Conservation (phyloP, 2,797 vertebrate species). For the Typhlichthys subterraneus region DNA sequence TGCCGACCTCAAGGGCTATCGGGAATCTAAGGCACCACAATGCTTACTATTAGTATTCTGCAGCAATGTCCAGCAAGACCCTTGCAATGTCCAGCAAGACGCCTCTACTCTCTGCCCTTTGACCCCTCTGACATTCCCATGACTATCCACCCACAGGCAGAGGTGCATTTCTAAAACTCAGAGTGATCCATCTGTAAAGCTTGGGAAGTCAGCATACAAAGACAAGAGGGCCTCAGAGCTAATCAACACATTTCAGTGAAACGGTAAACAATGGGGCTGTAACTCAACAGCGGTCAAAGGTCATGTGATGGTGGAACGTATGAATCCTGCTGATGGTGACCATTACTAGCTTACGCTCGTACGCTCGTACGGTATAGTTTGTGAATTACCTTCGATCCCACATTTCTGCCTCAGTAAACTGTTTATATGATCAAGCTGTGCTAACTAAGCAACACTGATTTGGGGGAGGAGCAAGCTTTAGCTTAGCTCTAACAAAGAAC, state of each 20-base stretch:
- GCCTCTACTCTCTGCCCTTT: conserved; percentile 50
- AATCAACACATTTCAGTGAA: not conserved
- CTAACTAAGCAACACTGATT: no score
- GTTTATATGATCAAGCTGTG: no score
- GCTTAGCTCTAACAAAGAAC: no score
- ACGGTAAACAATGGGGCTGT: conserved; percentile 29
- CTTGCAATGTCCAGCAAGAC: conserved; percentile 6
- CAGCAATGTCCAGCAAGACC: conserved; percentile 39
- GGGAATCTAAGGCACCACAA: conserved; percentile 55
- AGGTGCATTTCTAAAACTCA: conserved; percentile 32
- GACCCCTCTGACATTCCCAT: conserved; percentile 40
- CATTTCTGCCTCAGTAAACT: no score
- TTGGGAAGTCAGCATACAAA: conserved; percentile 14
- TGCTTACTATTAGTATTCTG: conserved; percentile 48
- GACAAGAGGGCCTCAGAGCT: not conserved
- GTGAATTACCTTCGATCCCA: no score
- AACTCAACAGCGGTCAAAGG: conserved; percentile 22
- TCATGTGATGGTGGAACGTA: conserved; percentile 46
- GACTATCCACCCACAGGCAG: conserved; percentile 30
- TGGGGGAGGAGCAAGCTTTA: no score
- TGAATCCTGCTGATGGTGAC: conserved; percentile 47
- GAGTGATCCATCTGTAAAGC: conserved; percentile 21
- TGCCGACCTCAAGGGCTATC: conserved; percentile 22
- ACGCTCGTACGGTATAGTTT: no score
- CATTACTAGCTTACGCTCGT: conserved; percentile 23